Percentiles rank a stretch among this genome's conserved stretches.
These are phyloP conservation scores for Agrotis clavis DNA, from an alignment of 2,888 invertebrate genomes.

Conservation along the genomic window DNA sequence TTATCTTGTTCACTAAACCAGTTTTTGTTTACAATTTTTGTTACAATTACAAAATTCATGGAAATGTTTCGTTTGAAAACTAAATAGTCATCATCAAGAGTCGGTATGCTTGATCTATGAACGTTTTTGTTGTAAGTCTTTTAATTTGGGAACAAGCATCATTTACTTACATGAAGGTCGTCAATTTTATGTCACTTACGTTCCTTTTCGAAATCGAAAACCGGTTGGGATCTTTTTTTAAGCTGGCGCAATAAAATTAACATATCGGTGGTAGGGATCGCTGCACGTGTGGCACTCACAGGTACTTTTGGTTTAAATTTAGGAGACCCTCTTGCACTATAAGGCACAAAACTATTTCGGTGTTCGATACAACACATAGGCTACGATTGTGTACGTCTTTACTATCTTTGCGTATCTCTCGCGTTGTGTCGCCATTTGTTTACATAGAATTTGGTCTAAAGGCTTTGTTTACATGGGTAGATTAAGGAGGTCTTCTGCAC, in stretches of 20 bases:
- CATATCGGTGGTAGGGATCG: constrained; percentile 86
- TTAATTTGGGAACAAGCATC: constrained; percentile 71
- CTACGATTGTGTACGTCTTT: constrained; percentile 5
- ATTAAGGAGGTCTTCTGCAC: constrained; percentile 45
- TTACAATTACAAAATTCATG: constrained; percentile 74
- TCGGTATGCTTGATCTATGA: constrained; percentile 57
- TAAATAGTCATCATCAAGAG: constrained; percentile 60
- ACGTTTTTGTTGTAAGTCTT: constrained; percentile 74
- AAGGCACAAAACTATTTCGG: constrained; percentile 30
- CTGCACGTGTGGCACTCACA: constrained; percentile 73
- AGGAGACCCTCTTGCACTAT: constrained; percentile 64
- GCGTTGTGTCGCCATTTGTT: constrained; percentile 54
- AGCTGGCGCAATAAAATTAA: constrained; percentile 89
- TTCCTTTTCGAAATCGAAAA: constrained; percentile 87
- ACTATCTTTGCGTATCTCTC: constrained; percentile 46
- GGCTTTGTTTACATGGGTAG: constrained; percentile 46
- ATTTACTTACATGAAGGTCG: constrained; percentile 81
- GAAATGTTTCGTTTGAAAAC: constrained; percentile 72
- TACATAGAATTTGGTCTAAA: constrained; percentile 56
- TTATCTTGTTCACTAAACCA: constrained; percentile 68
- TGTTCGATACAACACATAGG: constrained; percentile 13
- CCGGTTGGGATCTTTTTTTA: constrained; percentile 87
- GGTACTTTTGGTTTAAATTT: constrained; percentile 67
- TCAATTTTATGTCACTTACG: constrained; percentile 86
- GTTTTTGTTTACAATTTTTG: constrained; percentile 66